Conservation (phyloP, 2,888 invertebrate genomes). For the Mylabris sibirica region DNA sequence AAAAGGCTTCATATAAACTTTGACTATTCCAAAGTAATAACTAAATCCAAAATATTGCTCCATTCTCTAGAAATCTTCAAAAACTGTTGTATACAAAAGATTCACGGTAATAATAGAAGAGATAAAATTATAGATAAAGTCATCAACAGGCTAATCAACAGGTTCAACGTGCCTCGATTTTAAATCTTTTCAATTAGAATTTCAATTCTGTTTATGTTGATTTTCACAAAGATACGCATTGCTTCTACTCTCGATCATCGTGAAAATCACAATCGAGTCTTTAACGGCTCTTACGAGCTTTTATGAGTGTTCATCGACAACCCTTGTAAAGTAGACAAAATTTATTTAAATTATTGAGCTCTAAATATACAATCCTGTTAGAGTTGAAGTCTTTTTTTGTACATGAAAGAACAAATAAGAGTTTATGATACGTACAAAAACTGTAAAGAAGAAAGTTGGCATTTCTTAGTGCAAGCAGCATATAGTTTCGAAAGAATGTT, state of each 20-base stretch:
- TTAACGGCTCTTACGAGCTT: no score
- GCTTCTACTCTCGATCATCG: neutral
- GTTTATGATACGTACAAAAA: neutral
- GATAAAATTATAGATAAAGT: neutral
- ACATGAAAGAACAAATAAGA: neutral
- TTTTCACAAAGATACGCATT: neutral
- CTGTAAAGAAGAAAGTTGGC: neutral
- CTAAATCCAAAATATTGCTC: no score
- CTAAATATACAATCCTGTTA: neutral
- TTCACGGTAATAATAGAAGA: neutral
- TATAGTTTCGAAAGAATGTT: neutral
- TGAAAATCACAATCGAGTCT: no score
- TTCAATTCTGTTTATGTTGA: neutral
- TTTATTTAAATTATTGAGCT: neutral
- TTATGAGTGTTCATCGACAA: no score
- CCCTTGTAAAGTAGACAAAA: no score
- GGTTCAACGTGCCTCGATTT: neutral
- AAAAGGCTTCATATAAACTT: neutral
- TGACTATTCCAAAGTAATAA: neutral
- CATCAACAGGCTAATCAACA: constrained; percentile 7
- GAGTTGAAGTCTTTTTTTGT: neutral
- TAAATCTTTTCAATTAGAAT: neutral
- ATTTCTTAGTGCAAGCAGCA: neutral
- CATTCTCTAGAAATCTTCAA: no score
- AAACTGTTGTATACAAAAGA: neutral